These are phyloP conservation scores for Poecilia gillii DNA, from an alignment of 2,797 vertebrate genomes.

Conservation along the genomic window DNA sequence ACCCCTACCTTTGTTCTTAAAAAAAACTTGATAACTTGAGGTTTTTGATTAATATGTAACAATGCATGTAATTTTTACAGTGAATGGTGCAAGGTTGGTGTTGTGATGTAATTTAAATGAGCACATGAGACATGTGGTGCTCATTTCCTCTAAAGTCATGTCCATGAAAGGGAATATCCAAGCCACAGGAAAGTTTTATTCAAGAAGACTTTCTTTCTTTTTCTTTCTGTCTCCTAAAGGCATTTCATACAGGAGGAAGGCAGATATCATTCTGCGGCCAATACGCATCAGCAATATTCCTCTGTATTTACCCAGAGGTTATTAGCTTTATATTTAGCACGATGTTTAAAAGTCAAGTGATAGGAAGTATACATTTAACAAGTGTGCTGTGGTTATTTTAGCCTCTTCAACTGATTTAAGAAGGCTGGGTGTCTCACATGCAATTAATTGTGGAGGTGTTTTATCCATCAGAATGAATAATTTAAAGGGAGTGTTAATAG, in stretches of 20 bases:
- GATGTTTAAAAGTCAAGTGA: constrained; percentile 53
- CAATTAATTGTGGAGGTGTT: constrained; percentile 86
- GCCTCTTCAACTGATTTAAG: constrained; percentile 69
- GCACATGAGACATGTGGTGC: constrained; percentile 52
- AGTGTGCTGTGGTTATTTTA: constrained; percentile 58
- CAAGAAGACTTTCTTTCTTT: constrained; percentile 56
- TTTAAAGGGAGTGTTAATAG: constrained; percentile 85
- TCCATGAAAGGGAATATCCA: constrained; percentile 82
- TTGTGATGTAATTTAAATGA: constrained; percentile 81
- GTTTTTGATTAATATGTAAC: constrained; percentile 78
- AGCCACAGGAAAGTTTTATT: constrained; percentile 67
- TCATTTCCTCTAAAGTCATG: constrained; percentile 76
- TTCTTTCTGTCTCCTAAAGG: constrained; percentile 48
- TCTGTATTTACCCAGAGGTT: constrained; percentile 62
- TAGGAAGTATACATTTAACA: constrained; percentile 64
- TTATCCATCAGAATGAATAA: constrained; percentile 89
- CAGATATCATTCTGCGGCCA: constrained; percentile 43
- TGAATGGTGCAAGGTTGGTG: constrained; percentile 66
- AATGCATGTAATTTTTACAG: constrained; percentile 67
- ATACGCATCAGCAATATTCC: constrained; percentile 51
- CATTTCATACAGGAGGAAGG: constrained; percentile 40
- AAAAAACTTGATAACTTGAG: constrained; percentile 67
- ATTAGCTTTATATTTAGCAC: constrained; percentile 51
- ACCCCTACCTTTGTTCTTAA: constrained; percentile 36
- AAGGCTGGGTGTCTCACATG: constrained; percentile 73